Percentiles rank a stretch among this genome's conserved stretches.
Evolutionary conservation across 2,113 vertebrate genomes (phyloP).

Genomic region (Zosterops pallidus): DNA sequence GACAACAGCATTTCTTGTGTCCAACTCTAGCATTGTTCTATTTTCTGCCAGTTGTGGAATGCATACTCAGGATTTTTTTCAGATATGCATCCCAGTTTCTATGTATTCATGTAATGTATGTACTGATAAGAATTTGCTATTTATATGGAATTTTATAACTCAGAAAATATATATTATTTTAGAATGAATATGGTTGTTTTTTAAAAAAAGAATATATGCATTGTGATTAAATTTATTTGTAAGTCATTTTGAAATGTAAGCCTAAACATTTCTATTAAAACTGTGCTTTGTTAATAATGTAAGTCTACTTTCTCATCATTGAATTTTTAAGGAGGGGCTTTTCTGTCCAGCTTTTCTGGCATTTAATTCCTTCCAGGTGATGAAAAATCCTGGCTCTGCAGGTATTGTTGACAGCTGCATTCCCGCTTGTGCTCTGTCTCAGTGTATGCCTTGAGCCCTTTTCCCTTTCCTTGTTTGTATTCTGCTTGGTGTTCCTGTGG

Average conservation of each 20-base stretch:
- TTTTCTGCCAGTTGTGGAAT: not conserved
- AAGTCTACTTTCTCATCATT: not conserved
- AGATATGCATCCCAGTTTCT: not conserved
- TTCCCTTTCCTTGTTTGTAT: not conserved
- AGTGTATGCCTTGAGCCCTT: not conserved
- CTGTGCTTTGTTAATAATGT: constrained; percentile 14
- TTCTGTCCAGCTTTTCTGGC: not conserved
- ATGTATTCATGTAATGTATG: not conserved
- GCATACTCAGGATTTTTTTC: not conserved
- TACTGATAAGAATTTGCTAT: constrained; percentile 24
- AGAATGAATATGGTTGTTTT: constrained; percentile 1
- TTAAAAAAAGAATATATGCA: not conserved
- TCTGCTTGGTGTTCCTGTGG: not conserved
- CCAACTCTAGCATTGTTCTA: not conserved
- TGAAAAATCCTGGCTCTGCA: not conserved
- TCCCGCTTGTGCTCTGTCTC: not conserved
- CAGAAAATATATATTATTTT: constrained; percentile 48
- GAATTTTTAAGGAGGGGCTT: not conserved
- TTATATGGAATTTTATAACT: constrained; percentile 51
- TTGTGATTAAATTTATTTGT: constrained; percentile 38
- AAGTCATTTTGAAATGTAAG: not conserved
- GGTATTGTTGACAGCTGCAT: not conserved
- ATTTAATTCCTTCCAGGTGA: not conserved
- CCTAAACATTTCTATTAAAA: constrained; percentile 44
- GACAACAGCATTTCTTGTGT: not conserved